Conservation (phyloP, 37 sponge, comb jelly and placozoan genomes). For the Crambe crambe region DNA sequence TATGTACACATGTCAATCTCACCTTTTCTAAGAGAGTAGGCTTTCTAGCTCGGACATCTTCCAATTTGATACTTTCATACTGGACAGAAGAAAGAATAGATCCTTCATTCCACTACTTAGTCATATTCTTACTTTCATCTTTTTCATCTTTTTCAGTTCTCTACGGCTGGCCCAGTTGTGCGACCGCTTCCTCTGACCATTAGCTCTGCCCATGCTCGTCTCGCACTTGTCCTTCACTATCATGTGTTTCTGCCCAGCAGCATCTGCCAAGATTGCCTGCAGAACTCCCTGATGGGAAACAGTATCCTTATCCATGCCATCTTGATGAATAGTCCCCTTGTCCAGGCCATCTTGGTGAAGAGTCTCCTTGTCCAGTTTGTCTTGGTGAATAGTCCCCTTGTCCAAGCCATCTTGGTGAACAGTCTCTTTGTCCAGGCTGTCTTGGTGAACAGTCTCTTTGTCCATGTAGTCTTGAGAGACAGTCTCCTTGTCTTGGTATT, state of each 20-base stretch:
- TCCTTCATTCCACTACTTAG: not conserved
- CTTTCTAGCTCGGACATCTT: slow-evolving; percentile 6
- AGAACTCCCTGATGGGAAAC: not conserved
- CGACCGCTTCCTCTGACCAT: slow-evolving; percentile 19
- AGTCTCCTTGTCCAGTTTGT: too few relatives aligned
- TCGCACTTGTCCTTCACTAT: not conserved
- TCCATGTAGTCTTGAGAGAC: too few relatives aligned
- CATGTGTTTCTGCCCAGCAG: not conserved
- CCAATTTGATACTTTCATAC: not conserved
- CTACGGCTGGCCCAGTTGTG: slow-evolving; percentile 2
- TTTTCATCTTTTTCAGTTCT: slow-evolving; percentile 19
- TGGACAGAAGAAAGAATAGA: not conserved
- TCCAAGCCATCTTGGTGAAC: too few relatives aligned
- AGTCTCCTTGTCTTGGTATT: not conserved
- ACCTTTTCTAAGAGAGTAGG: slow-evolving; percentile 81
- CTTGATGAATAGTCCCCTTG: not conserved
- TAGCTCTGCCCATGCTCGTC: not conserved
- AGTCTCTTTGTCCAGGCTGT: too few relatives aligned
- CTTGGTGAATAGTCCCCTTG: too few relatives aligned
- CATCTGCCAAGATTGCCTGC: slow-evolving; percentile 27
- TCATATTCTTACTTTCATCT: slow-evolving; percentile 2
- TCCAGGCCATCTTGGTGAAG: too few relatives aligned
- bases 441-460: too few relatives aligned
- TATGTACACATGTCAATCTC: not conserved
- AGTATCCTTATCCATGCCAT: not conserved